A percentile compares a stretch with the other conserved stretches of the same genome.
These are phyloP conservation scores for Acomys russatus DNA, from an alignment of 2,797 vertebrate genomes.

Conservation along the genomic window DNA sequence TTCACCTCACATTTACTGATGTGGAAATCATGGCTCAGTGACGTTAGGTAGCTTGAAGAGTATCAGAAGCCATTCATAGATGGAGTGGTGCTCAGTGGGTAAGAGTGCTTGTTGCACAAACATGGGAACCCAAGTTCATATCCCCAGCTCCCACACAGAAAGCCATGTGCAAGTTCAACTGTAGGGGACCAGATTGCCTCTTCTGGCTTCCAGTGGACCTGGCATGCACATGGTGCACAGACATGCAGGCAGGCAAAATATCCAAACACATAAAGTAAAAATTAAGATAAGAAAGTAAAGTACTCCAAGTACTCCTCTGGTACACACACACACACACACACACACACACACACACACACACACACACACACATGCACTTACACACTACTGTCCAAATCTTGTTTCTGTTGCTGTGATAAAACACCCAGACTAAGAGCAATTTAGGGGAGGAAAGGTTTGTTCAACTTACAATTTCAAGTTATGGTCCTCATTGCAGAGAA, in stretches of 20 bases:
- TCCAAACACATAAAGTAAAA: background rate
- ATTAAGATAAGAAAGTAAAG: background rate
- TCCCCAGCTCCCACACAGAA: background rate
- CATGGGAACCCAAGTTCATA: too few species aligned
- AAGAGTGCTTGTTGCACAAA: background rate
- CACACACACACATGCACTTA: too few species aligned
- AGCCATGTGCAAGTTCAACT: background rate
- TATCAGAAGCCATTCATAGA: background rate
- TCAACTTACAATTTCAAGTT: background rate
- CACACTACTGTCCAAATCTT: background rate
- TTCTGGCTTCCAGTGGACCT: too few species aligned
- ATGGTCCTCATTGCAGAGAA: background rate
- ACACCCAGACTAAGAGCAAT: background rate
- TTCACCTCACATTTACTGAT: background rate
- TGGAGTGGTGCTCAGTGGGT: background rate
- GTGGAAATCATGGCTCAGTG: background rate
- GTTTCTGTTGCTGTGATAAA: background rate
- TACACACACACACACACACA: background rate
- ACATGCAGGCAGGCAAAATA: background rate
- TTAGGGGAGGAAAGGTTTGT: background rate
- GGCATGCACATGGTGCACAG: too few species aligned
- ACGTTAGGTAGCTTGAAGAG: constrained; percentile 4
- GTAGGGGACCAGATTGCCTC: background rate
- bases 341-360: background rate
- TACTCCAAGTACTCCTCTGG: too few species aligned